Evolutionary conservation across 2,113 vertebrate species (phyloP).

Genomic region (Todiramphus chloris): DNA sequence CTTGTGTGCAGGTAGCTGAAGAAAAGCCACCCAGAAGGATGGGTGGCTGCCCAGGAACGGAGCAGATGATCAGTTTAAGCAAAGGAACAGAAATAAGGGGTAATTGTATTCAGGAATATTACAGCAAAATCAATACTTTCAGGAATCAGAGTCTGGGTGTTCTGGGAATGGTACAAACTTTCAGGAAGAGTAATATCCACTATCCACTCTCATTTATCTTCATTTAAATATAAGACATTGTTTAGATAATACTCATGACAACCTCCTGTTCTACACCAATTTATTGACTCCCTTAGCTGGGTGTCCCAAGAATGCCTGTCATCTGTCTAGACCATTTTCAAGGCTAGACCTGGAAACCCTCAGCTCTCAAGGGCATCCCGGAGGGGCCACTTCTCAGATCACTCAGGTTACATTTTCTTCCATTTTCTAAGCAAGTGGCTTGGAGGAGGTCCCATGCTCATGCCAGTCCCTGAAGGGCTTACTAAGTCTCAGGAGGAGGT

Average conservation of each 20-base stretch:
- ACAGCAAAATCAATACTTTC: neutral
- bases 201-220: neutral
- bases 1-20: neutral
- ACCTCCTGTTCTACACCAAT: neutral
- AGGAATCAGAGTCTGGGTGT: neutral
- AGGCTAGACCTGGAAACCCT: neutral
- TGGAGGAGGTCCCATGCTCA: neutral
- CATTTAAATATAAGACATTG: neutral
- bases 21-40: neutral
- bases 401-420: neutral
- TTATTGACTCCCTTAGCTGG: neutral
- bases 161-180: neutral
- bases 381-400: neutral
- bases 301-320: neutral
- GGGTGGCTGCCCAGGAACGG: neutral
- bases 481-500: neutral
- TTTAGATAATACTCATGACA: neutral
- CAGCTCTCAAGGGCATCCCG: too few species aligned
- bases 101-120: neutral
- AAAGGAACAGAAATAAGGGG: neutral
- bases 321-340: neutral
- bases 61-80: neutral
- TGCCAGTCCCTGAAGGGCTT: neutral
- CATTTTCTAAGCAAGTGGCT: neutral
- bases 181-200: neutral